Evolutionary conservation across 1,140 invertebrate species (phyloP), one percentile per base, ranked within the genome.

Genomic region (Mercenaria mercenaria): DNA sequence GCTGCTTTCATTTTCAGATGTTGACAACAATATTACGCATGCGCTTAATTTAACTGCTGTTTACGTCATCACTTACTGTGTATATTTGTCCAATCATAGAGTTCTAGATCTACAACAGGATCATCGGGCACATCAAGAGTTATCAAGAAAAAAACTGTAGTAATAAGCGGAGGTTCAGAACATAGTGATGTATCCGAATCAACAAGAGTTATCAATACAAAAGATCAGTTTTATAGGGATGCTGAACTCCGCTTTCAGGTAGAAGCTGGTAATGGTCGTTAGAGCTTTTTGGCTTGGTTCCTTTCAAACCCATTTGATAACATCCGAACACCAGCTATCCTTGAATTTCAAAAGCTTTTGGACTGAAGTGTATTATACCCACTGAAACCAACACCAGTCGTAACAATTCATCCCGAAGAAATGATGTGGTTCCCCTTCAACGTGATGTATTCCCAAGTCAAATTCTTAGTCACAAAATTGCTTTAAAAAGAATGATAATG

Each of bases 171-270:
- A 69, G 64, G 64, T 69, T 32, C 61, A 52, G 61, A 47, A 84
- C 56, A 82, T 43, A 61, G 26, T 18, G 82, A 84, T 52, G 43
- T 84, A n/a, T 47, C 76, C 0, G 37, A 64, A 23, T 91, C 90
- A 13, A 47, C 80, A 32, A 74, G 90, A 52, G 90, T 91, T 50
- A 59, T 88, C 43, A 89, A 91, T 67, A 88, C 84, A 26, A 90
- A 92, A 77, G 89, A 93, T 82, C 50, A 81, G 34, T 72, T 92
- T 56, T 88, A 88, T 61, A 74, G 91, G 52, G 79, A 89, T 10
- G 92, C 92, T 61, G 92, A 93, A 76, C 34, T 86, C 32, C 88
- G 91, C 74, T 91, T 81, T 90, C 88, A 93, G 92, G 92, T 94
- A 93, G 79, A 88, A 32, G 43, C 59, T 83, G 90, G 72, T 84